These are phyloP conservation scores for Meloidogyne exigua DNA, from an alignment of 1,140 invertebrate genomes.

Conservation along the genomic window DNA sequence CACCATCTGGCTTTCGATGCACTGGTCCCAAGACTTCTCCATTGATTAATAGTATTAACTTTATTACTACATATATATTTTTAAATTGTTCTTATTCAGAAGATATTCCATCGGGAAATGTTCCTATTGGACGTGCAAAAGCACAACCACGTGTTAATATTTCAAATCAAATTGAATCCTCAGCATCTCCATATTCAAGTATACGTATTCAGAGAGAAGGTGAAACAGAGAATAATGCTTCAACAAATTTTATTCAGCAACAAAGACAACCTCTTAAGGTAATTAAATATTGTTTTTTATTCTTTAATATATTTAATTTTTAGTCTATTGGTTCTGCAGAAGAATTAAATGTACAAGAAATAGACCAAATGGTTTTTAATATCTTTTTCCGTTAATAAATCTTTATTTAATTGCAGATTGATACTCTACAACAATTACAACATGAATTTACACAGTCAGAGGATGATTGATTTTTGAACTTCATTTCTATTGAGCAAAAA, in stretches of 20 bases:
- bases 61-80: neutral
- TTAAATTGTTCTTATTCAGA: neutral
- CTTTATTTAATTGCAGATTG: conserved; percentile 21
- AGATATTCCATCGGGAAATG: conserved; percentile 16
- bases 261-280: neutral
- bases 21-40: neutral
- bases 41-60: neutral
- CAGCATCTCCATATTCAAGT: conserved; percentile 34
- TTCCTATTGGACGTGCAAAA: conserved; percentile 36
- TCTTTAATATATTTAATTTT: neutral
- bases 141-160: conserved; percentile 40
- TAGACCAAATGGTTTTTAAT: conserved; percentile 37
- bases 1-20: conserved; percentile 12
- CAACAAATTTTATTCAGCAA: conserved; percentile 3
- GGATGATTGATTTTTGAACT: neutral
- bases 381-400: neutral
- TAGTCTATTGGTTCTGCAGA: conserved; percentile 33
- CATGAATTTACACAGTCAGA: conserved; percentile 41
- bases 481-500: neutral
- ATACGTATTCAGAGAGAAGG: conserved; percentile 17
- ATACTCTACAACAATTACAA: conserved; percentile 37
- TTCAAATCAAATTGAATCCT: conserved; percentile 6
- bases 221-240: neutral
- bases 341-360: conserved; percentile 38
- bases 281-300: neutral